These are phyloP conservation scores for Bergia puertoricense DNA, from an alignment of 92 coral and sea anemone species.

Conservation along the genomic window DNA sequence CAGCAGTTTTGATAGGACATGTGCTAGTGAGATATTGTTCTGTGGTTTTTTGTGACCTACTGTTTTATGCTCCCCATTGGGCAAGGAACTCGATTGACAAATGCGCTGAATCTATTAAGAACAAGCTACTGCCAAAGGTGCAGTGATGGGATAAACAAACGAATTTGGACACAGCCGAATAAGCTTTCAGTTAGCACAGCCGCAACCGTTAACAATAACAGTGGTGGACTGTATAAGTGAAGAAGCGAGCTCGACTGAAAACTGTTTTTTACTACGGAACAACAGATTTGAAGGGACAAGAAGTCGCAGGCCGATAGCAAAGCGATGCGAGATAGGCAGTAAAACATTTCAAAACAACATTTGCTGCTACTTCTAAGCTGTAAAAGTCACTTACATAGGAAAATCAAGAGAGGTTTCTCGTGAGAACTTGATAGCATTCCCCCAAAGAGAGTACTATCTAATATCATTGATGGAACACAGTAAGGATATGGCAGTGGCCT, in stretches of 20 bases:
- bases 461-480: conserved; percentile 11
- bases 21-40: neutral
- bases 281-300: too few species aligned
- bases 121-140: neutral
- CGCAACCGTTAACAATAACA: neutral
- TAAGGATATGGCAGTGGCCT: neutral
- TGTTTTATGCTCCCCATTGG: neutral
- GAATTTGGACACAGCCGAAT: neutral
- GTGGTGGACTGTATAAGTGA: neutral
- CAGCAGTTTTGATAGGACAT: neutral
- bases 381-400: neutral
- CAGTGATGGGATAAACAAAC: neutral
- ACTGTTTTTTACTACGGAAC: too few species aligned
- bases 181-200: neutral
- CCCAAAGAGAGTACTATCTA: neutral
- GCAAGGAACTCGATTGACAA: neutral
- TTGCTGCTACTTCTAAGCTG: neutral
- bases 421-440: neutral
- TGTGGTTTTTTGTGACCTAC: neutral
- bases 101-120: neutral
- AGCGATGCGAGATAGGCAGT: neutral
- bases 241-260: too few species aligned
- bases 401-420: neutral
- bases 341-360: neutral
- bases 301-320: neutral